A percentile compares a stretch with the other conserved stretches of the same genome.
These are phyloP conservation scores for Epinephelus malabaricus DNA, from an alignment of 2,797 vertebrate species.

Conservation along the genomic window DNA sequence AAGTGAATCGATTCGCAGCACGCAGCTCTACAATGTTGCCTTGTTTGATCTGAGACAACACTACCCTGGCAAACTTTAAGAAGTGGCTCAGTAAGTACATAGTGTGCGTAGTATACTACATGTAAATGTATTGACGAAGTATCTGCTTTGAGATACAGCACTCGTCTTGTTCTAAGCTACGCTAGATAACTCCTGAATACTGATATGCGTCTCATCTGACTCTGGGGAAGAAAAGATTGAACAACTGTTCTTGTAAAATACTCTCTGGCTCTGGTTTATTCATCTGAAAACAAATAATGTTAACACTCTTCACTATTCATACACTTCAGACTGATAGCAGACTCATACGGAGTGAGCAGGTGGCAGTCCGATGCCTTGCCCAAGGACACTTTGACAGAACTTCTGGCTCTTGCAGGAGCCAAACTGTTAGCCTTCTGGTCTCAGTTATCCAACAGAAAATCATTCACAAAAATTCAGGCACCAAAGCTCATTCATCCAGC, in stretches of 20 bases:
- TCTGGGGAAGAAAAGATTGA: background rate
- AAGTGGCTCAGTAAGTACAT: too few relatives aligned
- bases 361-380: background rate
- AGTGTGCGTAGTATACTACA: too few relatives aligned
- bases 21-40: too few relatives aligned
- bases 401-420: background rate
- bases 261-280: background rate
- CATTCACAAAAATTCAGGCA: slow-evolving; percentile 1
- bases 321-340: background rate
- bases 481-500: slow-evolving; percentile 20
- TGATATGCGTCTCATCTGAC: background rate
- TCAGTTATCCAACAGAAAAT: slow-evolving; percentile 1
- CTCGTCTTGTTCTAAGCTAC: background rate
- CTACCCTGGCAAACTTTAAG: too few relatives aligned
- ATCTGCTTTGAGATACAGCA: too few relatives aligned
- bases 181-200: background rate
- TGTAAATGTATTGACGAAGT: too few relatives aligned
- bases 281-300: slow-evolving; percentile 6
- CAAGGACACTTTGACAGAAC: slow-evolving; percentile 23
- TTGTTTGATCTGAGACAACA: too few relatives aligned
- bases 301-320: background rate
- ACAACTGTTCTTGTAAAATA: background rate
- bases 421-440: background rate
- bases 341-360: background rate
- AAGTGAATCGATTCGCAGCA: too few relatives aligned